A percentile compares a stretch with the other conserved stretches of the same genome.
Conservation (phyloP, 2,888 invertebrate species). For the Tipula unca region DNA sequence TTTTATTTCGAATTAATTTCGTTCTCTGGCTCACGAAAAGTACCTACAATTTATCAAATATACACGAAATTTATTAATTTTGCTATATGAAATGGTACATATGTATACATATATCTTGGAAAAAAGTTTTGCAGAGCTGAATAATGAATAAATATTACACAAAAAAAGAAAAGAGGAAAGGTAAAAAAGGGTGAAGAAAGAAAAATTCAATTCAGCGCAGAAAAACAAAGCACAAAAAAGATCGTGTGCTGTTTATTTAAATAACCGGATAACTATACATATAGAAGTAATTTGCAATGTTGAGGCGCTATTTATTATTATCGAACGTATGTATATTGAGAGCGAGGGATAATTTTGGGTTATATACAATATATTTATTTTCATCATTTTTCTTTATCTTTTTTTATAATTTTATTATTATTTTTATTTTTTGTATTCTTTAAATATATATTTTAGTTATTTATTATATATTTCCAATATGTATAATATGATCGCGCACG, state of each 20-base stretch:
- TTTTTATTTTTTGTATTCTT: neutral
- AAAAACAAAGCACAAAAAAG: neutral
- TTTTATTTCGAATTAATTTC: too few species aligned
- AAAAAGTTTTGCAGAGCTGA: neutral
- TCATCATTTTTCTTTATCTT: neutral
- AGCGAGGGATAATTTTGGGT: constrained; percentile 17
- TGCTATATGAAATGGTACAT: too few species aligned
- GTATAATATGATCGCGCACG: neutral
- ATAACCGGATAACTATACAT: constrained; percentile 19
- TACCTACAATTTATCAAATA: too few species aligned
- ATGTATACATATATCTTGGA: too few species aligned
- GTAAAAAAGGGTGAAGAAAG: neutral
- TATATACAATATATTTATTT: neutral
- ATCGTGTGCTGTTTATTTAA: constrained; percentile 20
- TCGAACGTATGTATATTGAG: neutral
- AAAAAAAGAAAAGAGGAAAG: neutral
- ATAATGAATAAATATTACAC: neutral
- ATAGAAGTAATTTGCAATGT: constrained; percentile 16
- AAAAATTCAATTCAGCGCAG: neutral
- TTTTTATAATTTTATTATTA: neutral
- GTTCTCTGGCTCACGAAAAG: too few species aligned
- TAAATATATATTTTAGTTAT: neutral
- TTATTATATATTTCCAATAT: neutral
- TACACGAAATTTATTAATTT: too few species aligned
- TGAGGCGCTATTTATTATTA: constrained; percentile 19